phyloP scores from a whole-genome alignment of 1,140 invertebrate species.

The Glomeris maerens region DNA sequence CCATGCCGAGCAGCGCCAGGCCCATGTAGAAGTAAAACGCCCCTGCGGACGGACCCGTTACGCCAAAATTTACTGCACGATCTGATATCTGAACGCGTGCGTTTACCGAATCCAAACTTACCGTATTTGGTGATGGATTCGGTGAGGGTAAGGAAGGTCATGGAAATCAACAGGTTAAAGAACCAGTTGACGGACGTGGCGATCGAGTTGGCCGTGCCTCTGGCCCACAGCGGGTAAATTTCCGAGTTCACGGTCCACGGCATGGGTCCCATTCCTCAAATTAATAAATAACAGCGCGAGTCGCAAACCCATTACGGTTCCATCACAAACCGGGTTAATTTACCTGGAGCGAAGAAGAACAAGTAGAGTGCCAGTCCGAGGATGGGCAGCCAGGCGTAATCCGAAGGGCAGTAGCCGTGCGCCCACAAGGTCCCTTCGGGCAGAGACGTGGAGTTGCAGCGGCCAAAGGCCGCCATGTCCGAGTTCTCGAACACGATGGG shows the following conservation, averaged over 20 bases:
- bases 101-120: no score
- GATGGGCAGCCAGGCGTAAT: slow-evolving; percentile 37
- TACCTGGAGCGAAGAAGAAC: slow-evolving; percentile 40
- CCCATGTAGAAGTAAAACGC: slow-evolving; percentile 41
- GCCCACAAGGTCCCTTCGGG: slow-evolving; percentile 25
- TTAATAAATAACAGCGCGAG: slow-evolving; percentile 8
- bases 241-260: slow-evolving; percentile 52
- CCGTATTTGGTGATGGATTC: slow-evolving; percentile 37
- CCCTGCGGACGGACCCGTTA: no score
- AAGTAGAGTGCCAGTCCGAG: slow-evolving; percentile 38
- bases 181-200: slow-evolving; percentile 45
- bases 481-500: not conserved
- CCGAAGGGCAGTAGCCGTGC: slow-evolving; percentile 36
- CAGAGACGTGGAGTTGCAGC: slow-evolving; percentile 11
- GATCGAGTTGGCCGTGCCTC: slow-evolving; percentile 40
- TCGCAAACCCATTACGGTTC: not conserved
- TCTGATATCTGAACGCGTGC: no score
- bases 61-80: no score
- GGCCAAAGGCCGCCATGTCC: slow-evolving; percentile 4
- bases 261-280: slow-evolving; percentile 44
- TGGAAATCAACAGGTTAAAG: slow-evolving; percentile 42
- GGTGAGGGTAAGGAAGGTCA: slow-evolving; percentile 42
- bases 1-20: slow-evolving; percentile 34
- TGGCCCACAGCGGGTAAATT: slow-evolving; percentile 47
- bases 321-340: slow-evolving; percentile 4